Evolutionary conservation across 1,140 invertebrate genomes (phyloP).

Genomic region (Stratiolaelaps scimitus): DNA sequence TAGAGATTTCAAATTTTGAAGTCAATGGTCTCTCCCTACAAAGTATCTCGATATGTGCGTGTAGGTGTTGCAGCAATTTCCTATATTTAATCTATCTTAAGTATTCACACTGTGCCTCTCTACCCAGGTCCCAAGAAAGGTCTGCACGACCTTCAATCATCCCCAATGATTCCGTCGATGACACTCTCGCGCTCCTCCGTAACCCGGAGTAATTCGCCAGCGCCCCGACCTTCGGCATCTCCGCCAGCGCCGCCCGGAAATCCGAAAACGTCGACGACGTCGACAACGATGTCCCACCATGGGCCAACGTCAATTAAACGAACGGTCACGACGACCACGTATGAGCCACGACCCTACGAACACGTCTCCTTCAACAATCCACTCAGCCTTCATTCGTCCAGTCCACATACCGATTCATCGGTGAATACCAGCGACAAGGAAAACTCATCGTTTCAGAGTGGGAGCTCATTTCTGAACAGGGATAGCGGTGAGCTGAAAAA

Average conservation of each 20-base stretch:
- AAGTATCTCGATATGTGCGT: too few relatives aligned
- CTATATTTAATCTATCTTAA: too few relatives aligned
- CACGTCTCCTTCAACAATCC: conserved; percentile 18
- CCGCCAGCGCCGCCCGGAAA: background rate
- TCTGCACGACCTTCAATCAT: conserved; percentile 11
- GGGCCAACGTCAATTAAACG: conserved; percentile 17
- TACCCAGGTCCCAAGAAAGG: conserved; percentile 26
- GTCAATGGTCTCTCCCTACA: background rate
- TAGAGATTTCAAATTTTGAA: background rate
- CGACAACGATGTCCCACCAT: conserved; percentile 12
- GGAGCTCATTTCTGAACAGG: conserved; percentile 12
- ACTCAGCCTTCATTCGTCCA: background rate
- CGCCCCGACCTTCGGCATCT: conserved; percentile 4
- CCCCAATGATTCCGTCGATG: conserved; percentile 1
- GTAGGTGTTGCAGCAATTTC: too few relatives aligned
- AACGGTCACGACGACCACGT: conserved; percentile 16
- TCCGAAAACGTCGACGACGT: background rate
- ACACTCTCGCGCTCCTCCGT: background rate
- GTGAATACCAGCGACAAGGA: conserved; percentile 26
- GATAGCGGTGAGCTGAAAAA: conserved; percentile 19
- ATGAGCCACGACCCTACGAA: conserved; percentile 15
- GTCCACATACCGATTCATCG: conserved; percentile 5
- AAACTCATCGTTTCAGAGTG: conserved; percentile 13
- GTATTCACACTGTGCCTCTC: too few relatives aligned
- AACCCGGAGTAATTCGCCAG: conserved; percentile 2